phyloP scores from a whole-genome alignment of 2,888 invertebrate species.

The Eristalis tenax region DNA sequence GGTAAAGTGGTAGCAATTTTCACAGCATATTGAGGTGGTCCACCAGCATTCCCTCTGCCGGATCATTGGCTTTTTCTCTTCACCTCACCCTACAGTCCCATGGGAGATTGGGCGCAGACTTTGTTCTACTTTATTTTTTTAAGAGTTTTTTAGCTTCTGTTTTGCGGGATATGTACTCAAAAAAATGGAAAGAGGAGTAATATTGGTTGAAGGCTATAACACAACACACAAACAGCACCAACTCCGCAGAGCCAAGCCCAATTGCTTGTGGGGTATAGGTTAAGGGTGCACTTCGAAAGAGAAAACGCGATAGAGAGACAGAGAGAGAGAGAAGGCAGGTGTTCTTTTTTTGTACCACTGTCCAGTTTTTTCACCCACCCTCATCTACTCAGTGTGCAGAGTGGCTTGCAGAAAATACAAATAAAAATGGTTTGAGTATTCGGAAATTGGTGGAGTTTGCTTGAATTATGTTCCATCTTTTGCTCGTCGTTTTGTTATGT shows the following conservation, averaged over 20 bases:
- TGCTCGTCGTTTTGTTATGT: constrained; percentile 69
- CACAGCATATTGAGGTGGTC: constrained; percentile 21
- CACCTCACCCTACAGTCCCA: constrained; percentile 23
- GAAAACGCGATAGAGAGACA: not conserved
- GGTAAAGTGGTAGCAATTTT: constrained; percentile 20
- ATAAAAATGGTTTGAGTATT: constrained; percentile 60
- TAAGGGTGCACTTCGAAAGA: constrained; percentile 59
- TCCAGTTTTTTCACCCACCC: constrained; percentile 41
- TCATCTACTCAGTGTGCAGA: constrained; percentile 14
- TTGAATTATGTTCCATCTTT: constrained; percentile 71
- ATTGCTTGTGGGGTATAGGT: constrained; percentile 56
- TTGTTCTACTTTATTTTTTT: constrained; percentile 69
- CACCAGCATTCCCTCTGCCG: constrained; percentile 18
- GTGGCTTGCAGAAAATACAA: constrained; percentile 55
- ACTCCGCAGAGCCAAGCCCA: constrained; percentile 57
- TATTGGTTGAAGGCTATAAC: constrained; percentile 61
- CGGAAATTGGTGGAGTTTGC: constrained; percentile 71
- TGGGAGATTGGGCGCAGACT: constrained; percentile 63
- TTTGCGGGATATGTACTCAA: constrained; percentile 41
- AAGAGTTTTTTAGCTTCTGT: constrained; percentile 58
- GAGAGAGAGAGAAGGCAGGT: not conserved
- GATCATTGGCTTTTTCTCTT: constrained; percentile 27
- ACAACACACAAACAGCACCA: constrained; percentile 65
- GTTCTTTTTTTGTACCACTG: constrained; percentile 30
- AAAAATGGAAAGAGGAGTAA: constrained; percentile 24